Evolutionary conservation across 2,888 invertebrate genomes (phyloP).

Genomic region (Argynnis bischoffii): DNA sequence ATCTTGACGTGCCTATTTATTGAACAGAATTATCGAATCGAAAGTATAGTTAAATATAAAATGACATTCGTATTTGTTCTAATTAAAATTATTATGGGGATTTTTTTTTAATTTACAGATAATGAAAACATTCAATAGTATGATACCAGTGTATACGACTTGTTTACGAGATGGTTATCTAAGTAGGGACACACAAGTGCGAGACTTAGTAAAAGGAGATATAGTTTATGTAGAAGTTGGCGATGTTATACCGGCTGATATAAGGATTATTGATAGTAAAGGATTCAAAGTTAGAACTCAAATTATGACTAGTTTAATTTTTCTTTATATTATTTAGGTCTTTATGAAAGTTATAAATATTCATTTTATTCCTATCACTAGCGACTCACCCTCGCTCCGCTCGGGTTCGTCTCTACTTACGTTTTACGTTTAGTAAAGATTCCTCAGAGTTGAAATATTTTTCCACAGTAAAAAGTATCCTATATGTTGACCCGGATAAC

Average conservation of each 20-base stretch:
- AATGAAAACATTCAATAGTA: slow-evolving; percentile 98
- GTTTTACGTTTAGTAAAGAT: too few species aligned
- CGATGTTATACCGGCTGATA: slow-evolving; percentile 98
- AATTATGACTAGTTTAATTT: not conserved
- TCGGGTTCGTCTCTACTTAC: too few species aligned
- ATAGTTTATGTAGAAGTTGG: slow-evolving; percentile 94
- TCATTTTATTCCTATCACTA: not conserved
- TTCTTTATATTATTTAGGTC: not conserved
- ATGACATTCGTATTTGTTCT: too few species aligned
- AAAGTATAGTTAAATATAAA: too few species aligned
- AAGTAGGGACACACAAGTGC: slow-evolving; percentile 90
- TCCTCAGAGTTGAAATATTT: too few species aligned
- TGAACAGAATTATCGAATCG: too few species aligned
- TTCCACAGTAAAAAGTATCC: too few species aligned
- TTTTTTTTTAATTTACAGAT: slow-evolving; percentile 82
- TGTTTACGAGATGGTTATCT: slow-evolving; percentile 93
- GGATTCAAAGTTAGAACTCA: slow-evolving; percentile 86
- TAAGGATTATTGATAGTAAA: slow-evolving; percentile 96
- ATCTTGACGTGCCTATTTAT: too few species aligned
- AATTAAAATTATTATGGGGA: too few species aligned
- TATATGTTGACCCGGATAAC: too few species aligned
- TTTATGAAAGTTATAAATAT: not conserved
- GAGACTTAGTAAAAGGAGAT: slow-evolving; percentile 96
- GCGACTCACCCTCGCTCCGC: too few species aligned
- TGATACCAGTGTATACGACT: slow-evolving; percentile 95